A percentile compares a stretch with the other conserved stretches of the same genome.
Evolutionary conservation across 2,113 vertebrate species (phyloP).

Genomic region (Eubucco bourcierii): DNA sequence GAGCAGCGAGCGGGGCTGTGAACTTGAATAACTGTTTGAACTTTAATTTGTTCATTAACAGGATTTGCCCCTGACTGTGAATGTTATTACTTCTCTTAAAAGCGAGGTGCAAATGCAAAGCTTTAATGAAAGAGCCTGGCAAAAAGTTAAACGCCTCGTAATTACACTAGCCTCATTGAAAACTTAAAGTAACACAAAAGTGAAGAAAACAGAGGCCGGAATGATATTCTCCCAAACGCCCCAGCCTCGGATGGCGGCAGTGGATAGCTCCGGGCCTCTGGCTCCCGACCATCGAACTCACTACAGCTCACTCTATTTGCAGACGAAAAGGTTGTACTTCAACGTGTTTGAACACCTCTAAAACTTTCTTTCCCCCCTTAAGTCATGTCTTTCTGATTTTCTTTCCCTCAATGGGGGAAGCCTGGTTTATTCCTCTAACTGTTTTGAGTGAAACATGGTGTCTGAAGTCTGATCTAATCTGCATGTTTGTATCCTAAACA

Average conservation of each 20-base stretch:
- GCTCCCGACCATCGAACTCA: neutral
- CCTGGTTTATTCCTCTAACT: neutral
- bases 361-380: neutral
- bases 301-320: neutral
- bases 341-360: neutral
- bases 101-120: conserved; percentile 76
- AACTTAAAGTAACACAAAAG: conserved; percentile 60
- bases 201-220: neutral
- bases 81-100: conserved; percentile 83
- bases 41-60: conserved; percentile 90
- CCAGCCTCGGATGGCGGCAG: neutral
- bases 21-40: conserved; percentile 86
- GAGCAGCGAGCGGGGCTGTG: conserved; percentile 77
- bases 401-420: neutral
- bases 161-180: conserved; percentile 76
- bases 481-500: conserved; percentile 85
- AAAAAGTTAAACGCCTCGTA: conserved; percentile 85
- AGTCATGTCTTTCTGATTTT: neutral
- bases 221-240: neutral
- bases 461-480: conserved; percentile 78
- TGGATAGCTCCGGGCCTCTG: neutral
- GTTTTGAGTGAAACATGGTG: conserved; percentile 47
- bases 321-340: neutral
- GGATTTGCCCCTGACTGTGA: conserved; percentile 86
- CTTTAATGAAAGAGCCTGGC: conserved; percentile 77